Conservation (phyloP, 2,888 invertebrate species). For the Chydorus sphaericus region DNA sequence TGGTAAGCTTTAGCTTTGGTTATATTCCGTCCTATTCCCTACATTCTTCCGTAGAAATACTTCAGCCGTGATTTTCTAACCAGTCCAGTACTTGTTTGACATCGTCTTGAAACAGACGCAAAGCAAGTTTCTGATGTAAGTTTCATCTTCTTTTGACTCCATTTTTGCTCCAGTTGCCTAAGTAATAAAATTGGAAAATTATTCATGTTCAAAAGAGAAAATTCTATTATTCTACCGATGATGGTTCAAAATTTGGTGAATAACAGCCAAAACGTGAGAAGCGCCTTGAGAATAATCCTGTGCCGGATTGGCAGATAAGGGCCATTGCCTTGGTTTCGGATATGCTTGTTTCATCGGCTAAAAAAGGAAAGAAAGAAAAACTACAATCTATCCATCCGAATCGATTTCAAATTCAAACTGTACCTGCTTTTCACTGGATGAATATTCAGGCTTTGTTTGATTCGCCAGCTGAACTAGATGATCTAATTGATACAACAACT, state of each 20-base stretch:
- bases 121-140: conserved; percentile 80
- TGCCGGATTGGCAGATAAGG: conserved; percentile 48
- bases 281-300: conserved; percentile 95
- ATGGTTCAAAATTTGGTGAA: conserved; percentile 90
- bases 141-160: conserved; percentile 91
- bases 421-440: conserved; percentile 54
- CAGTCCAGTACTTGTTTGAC: conserved; percentile 95
- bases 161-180: conserved; percentile 72
- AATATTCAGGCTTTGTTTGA: conserved; percentile 61
- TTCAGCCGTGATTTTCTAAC: conserved; percentile 93
- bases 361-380: background rate
- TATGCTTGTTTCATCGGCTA: no score
- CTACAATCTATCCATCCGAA: background rate
- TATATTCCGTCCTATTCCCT: conserved; percentile 87
- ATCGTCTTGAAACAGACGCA: conserved; percentile 88
- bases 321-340: conserved; percentile 10
- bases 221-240: conserved; percentile 40
- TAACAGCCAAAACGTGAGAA: conserved; percentile 87
- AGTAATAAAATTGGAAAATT: background rate
- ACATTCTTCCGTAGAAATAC: conserved; percentile 91
- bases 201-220: background rate
- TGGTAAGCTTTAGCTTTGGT: conserved; percentile 91
- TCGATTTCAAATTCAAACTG: conserved; percentile 14
- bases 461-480: conserved; percentile 92
- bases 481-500: conserved; percentile 85